phyloP scores from a whole-genome alignment of 2,113 vertebrate species.

The Amia ocellicauda region DNA sequence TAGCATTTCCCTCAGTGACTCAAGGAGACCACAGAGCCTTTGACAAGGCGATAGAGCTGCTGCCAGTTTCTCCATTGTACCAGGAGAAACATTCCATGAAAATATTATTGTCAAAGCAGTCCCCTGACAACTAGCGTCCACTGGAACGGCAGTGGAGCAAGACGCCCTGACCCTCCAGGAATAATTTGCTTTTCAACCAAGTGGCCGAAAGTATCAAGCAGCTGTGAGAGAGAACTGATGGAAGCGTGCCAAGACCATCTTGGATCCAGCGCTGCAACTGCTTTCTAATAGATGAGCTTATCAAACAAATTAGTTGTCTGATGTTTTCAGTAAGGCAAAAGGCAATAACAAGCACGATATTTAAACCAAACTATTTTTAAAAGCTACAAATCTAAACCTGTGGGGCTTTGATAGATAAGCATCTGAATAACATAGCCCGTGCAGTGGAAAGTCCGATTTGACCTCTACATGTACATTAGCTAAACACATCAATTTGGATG shows the following conservation, averaged over 20 bases:
- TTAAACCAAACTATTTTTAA: neutral
- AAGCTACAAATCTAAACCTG: too few species aligned
- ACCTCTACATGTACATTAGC: too few species aligned
- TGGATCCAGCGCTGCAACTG: neutral
- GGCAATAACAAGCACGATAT: neutral
- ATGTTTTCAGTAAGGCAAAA: neutral
- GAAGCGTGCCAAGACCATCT: slow-evolving; percentile 34
- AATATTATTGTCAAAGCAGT: neutral
- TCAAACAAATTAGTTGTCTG: neutral
- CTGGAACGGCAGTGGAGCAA: slow-evolving; percentile 17
- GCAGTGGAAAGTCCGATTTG: too few species aligned
- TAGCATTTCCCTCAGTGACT: too few species aligned
- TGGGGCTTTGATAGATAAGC: too few species aligned
- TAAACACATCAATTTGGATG: too few species aligned
- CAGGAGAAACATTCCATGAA: neutral
- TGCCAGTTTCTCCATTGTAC: too few species aligned
- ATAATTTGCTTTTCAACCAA: slow-evolving; percentile 35
- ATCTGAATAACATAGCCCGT: too few species aligned
- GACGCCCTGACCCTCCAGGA: slow-evolving; percentile 32
- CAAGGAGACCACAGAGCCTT: too few species aligned
- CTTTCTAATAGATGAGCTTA: neutral
- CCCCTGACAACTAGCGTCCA: neutral
- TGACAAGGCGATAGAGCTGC: too few species aligned
- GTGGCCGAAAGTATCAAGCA: slow-evolving; percentile 47
- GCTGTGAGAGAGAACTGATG: slow-evolving; percentile 51